A percentile compares a stretch with the other conserved stretches of the same genome.
Evolutionary conservation across 2,888 invertebrate genomes (phyloP).

Genomic region (Nymphalis polychloros): DNA sequence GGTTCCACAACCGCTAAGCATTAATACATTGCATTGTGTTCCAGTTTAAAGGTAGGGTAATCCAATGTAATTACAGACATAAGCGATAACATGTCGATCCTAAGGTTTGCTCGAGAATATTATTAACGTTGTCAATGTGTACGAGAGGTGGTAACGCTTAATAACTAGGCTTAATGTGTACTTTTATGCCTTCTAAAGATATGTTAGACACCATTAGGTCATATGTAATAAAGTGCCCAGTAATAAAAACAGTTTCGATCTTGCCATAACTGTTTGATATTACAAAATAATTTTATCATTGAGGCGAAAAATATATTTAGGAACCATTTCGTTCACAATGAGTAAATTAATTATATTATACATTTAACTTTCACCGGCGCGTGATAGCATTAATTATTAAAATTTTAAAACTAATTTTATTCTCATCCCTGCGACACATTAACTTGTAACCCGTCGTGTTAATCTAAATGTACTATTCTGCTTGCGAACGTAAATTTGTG

Average conservation of each 20-base stretch:
- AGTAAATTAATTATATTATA: slow-evolving; percentile 27
- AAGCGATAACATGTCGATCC: too few relatives aligned
- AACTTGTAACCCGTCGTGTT: slow-evolving; percentile 52
- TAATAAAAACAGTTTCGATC: slow-evolving; percentile 14
- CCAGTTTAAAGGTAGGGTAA: too few relatives aligned
- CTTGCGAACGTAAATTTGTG: slow-evolving; percentile 63
- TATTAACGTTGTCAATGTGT: too few relatives aligned
- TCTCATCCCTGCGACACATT: slow-evolving; percentile 47
- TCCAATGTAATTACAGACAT: too few relatives aligned
- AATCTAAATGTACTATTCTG: slow-evolving; percentile 75
- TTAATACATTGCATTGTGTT: too few relatives aligned
- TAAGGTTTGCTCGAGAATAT: too few relatives aligned
- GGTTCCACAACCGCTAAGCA: too few relatives aligned
- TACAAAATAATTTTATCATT: slow-evolving; percentile 23
- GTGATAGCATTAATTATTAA: slow-evolving; percentile 35
- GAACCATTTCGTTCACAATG: slow-evolving; percentile 16
- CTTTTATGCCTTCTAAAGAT: too few relatives aligned
- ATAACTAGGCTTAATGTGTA: too few relatives aligned
- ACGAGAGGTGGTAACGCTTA: too few relatives aligned
- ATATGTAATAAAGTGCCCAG: background rate
- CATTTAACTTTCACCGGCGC: slow-evolving; percentile 10
- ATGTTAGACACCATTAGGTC: too few relatives aligned
- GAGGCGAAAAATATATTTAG: slow-evolving; percentile 14
- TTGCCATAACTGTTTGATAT: slow-evolving; percentile 22
- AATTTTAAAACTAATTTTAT: slow-evolving; percentile 56